These are phyloP conservation scores for Drosophila trapezifrons DNA, from an alignment of 1,140 invertebrate species.

Conservation along the genomic window DNA sequence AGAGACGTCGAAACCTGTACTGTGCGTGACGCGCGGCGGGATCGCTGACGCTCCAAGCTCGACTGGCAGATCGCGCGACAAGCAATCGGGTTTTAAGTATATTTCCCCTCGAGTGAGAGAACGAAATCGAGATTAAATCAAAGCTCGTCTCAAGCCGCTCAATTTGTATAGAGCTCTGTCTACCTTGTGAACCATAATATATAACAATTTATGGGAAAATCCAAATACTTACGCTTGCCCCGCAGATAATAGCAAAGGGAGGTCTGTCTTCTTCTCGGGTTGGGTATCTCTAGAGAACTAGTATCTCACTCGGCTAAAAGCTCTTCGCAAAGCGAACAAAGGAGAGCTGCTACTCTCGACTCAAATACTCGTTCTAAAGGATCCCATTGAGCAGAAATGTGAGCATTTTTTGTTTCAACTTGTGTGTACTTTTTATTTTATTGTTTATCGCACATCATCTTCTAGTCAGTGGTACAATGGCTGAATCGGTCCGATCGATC, in stretches of 20 bases:
- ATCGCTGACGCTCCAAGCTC: constrained; percentile 45
- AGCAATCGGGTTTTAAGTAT: constrained; percentile 37
- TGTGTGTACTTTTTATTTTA: constrained; percentile 51
- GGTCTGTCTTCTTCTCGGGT: not conserved
- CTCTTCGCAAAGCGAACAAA: constrained; percentile 7
- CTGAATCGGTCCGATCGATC: constrained; percentile 42
- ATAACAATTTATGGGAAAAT: constrained; percentile 20
- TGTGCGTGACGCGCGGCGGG: constrained; percentile 1
- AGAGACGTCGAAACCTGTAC: constrained; percentile 22
- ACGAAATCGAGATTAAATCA: constrained; percentile 4
- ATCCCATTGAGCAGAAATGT: not conserved
- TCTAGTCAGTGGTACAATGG: constrained; percentile 62
- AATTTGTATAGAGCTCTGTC: too few species aligned
- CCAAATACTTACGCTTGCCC: not conserved
- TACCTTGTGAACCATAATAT: constrained; percentile 7
- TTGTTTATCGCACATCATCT: constrained; percentile 65
- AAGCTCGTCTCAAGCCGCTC: constrained; percentile 15
- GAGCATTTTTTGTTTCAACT: constrained; percentile 17
- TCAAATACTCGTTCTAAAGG: constrained; percentile 14
- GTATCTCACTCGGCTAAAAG: constrained; percentile 7
- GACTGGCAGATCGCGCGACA: constrained; percentile 45
- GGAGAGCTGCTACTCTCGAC: not conserved
- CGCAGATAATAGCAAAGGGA: not conserved
- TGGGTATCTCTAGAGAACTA: not conserved
- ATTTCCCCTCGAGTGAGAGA: constrained; percentile 13